Evolutionary conservation across 2,113 vertebrate species (phyloP), one percentile per base, ranked within the genome.

Genomic region (Proteles cristata): DNA sequence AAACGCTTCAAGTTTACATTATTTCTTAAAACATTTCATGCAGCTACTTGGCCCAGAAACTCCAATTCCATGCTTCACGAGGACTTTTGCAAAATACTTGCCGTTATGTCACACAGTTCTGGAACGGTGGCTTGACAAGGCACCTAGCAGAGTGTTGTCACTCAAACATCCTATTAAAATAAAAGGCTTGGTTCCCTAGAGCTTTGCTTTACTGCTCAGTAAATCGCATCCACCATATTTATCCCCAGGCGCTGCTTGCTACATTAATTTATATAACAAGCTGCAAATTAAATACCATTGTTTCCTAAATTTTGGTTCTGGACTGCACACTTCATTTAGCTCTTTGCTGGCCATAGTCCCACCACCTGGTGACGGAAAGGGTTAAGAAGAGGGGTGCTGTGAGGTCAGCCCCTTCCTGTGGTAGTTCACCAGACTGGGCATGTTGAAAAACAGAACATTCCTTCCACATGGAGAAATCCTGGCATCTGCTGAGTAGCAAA

Each of bases 361-460:
- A 48, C 68, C 63, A 76, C 53, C 48, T 19, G 39, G 95, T 48
- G 58, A 90, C 33, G 28, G 83, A 94, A 97, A 98, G 76, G 96
- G 97, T 98, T 98, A 98, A 95, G 97, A 92, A 88, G 19, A 86
- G 0, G 82, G 92, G 80, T 65, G 65, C 93, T 90, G 89, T 8
- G 2, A n/a, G 81, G 96, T 91, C 97, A 97, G 82, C 63, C 93
- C 74, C 98, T 96, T 94, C 93, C 88, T 92, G 45, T 86, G 94
- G 96, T 55, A 96, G 97, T 90, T 98, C 98, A 97, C 97, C 93
- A 96, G 95, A 98, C 21, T 92, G 92, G 97, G 97, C 95, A 76
- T 68, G 33, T 92, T 97, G 98, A 93, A 97, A 97, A 97, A 97
- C 95, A 97, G 98, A 98, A 98, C 98, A 98, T 97, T 98, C 95